These are phyloP conservation scores for Pollimyrus isidori DNA, from an alignment of 2,113 vertebrate species.

Conservation along the genomic window DNA sequence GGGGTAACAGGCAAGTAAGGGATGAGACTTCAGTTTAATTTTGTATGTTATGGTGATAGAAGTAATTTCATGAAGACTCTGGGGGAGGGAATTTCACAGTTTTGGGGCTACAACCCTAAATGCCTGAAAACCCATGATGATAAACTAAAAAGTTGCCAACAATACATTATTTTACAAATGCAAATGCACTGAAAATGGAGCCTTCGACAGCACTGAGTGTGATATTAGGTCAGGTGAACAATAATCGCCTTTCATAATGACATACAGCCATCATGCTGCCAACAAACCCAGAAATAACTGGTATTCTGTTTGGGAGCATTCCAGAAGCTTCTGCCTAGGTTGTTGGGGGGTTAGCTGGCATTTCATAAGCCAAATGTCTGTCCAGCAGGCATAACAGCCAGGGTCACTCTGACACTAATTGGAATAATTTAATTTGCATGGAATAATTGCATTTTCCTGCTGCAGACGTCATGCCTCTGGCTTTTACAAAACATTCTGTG, in stretches of 20 bases:
- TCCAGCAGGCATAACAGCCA: neutral
- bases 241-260: neutral
- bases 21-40: neutral
- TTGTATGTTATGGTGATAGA: neutral
- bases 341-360: neutral
- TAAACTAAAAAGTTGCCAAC: neutral
- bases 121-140: neutral
- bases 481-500: neutral
- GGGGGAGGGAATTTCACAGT: neutral
- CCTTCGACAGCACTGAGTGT: neutral
- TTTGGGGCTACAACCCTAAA: neutral
- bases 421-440: neutral
- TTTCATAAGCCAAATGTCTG: neutral
- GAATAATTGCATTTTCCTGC: neutral
- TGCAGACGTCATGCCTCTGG: neutral
- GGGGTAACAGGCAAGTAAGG: neutral
- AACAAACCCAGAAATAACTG: neutral
- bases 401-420: constrained; percentile 10
- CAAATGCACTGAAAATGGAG: neutral
- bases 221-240: neutral
- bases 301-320: neutral
- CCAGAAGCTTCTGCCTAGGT: neutral
- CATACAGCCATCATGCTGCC: neutral
- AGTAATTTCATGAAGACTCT: neutral
- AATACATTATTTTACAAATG: neutral